phyloP scores from a whole-genome alignment of 2,888 invertebrate species.

The Venustoraphidia nigricollis region DNA sequence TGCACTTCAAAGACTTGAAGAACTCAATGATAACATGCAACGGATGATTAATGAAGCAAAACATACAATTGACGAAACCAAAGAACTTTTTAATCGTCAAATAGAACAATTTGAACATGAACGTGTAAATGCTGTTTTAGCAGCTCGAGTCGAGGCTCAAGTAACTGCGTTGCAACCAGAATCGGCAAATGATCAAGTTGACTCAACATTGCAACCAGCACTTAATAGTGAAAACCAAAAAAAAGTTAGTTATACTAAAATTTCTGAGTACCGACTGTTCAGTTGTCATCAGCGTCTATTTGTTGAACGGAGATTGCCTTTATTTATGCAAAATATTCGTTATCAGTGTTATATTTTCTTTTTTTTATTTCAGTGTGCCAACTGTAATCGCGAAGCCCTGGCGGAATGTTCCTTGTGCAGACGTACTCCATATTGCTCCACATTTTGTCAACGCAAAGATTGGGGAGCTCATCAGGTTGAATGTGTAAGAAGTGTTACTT shows the following conservation, averaged over 20 bases:
- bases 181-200: conserved; percentile 28
- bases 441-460: conserved; percentile 80
- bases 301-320: no score
- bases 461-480: conserved; percentile 79
- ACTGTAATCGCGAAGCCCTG: conserved; percentile 75
- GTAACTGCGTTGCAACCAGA: conserved; percentile 36
- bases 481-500: conserved; percentile 53
- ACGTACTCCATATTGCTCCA: conserved; percentile 76
- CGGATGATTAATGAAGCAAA: conserved; percentile 55
- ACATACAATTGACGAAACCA: conserved; percentile 55
- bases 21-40: conserved; percentile 49
- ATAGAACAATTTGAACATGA: conserved; percentile 46
- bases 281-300: no score
- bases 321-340: no score
- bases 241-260: conserved; percentile 57
- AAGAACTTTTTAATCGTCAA: conserved; percentile 47
- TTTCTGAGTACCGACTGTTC: no score
- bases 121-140: conserved; percentile 47
- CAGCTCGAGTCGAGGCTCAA: conserved; percentile 50
- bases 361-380: conserved; percentile 54
- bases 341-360: conserved; percentile 6
- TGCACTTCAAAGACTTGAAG: conserved; percentile 50
- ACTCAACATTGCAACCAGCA: conserved; percentile 39
- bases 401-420: conserved; percentile 79
- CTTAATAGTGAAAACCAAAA: conserved; percentile 49